These are phyloP conservation scores for Drosophila kurseongensis DNA, from an alignment of 1,140 invertebrate genomes.

Conservation along the genomic window DNA sequence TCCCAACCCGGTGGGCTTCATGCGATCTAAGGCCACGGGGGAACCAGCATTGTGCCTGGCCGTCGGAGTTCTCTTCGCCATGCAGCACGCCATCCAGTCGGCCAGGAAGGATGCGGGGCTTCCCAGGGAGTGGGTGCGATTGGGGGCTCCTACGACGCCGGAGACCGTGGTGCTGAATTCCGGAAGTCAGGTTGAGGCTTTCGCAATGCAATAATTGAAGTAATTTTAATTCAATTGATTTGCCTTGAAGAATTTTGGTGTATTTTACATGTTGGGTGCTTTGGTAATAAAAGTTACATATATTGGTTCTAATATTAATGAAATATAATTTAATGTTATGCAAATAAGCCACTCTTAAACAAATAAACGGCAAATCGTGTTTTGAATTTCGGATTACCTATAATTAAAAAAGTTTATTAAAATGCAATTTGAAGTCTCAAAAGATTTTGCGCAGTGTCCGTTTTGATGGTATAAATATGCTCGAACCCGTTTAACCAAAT, in stretches of 20 bases:
- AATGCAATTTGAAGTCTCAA: no score
- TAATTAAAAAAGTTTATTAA: no score
- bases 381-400: no score
- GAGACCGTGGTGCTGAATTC: slow-evolving; percentile 82
- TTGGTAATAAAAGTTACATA: no score
- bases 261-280: no score
- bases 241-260: no score
- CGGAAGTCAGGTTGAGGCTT: slow-evolving; percentile 41
- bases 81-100: slow-evolving; percentile 89
- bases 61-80: slow-evolving; percentile 88
- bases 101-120: slow-evolving; percentile 87
- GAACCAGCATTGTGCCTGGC: slow-evolving; percentile 91
- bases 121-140: slow-evolving; percentile 85
- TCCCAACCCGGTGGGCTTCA: slow-evolving; percentile 88
- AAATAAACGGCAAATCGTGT: no score
- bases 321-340: no score
- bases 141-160: slow-evolving; percentile 85
- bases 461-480: slow-evolving; percentile 11
- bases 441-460: slow-evolving; percentile 30
- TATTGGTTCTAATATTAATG: no score
- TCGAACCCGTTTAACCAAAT: slow-evolving; percentile 54
- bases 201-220: neutral
- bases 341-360: no score
- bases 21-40: slow-evolving; percentile 93
- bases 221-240: no score